Conservation (phyloP, 2,113 vertebrate genomes). For the Salvator merianae region DNA sequence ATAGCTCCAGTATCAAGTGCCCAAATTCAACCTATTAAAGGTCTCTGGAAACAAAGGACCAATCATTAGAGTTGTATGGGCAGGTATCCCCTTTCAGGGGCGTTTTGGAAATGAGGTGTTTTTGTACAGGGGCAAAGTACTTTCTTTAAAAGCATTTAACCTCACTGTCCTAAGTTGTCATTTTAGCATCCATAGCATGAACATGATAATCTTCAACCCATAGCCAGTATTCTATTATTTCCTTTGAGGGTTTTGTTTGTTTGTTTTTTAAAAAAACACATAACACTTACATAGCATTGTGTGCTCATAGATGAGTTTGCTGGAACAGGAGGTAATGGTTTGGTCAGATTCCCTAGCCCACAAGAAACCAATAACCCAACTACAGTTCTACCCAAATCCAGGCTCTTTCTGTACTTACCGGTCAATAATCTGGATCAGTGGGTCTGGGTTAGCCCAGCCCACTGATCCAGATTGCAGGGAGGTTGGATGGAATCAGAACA, state of each 20-base stretch:
- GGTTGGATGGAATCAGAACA: too few relatives aligned
- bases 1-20: conserved; percentile 12
- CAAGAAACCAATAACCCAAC: background rate
- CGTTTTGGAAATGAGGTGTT: background rate
- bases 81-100: background rate
- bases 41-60: background rate
- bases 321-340: background rate
- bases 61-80: background rate
- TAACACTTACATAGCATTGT: background rate
- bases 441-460: too few relatives aligned
- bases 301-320: background rate
- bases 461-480: too few relatives aligned
- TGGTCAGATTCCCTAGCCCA: background rate
- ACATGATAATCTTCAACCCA: background rate
- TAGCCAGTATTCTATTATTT: too few relatives aligned
- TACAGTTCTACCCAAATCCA: background rate
- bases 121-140: background rate
- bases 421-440: too few relatives aligned
- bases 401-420: too few relatives aligned
- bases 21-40: conserved; percentile 19
- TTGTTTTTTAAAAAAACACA: too few relatives aligned
- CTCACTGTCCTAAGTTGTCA: background rate
- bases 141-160: background rate
- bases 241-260: too few relatives aligned
- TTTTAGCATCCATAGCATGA: background rate